These are phyloP conservation scores for Ctenicera cuprea DNA, from an alignment of 2,888 invertebrate genomes.

Conservation along the genomic window DNA sequence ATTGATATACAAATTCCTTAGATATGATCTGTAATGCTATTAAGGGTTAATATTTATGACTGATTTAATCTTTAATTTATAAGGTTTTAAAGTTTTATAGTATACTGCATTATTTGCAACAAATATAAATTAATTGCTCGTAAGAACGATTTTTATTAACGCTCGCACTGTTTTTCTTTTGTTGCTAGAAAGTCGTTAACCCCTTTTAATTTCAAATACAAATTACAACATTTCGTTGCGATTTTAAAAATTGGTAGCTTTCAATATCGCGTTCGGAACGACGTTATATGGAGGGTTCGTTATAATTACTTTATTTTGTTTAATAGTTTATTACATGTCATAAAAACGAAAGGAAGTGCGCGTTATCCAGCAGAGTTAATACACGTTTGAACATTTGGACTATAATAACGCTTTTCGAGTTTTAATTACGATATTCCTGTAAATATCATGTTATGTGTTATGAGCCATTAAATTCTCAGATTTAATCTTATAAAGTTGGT, in stretches of 20 bases:
- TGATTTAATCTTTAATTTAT: conserved; percentile 69
- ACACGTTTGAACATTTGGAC: not conserved
- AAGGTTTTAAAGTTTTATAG: conserved; percentile 68
- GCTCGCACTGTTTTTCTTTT: conserved; percentile 9
- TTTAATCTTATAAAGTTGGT: conserved; percentile 69
- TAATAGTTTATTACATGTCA: conserved; percentile 43
- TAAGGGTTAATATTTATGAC: conserved; percentile 67
- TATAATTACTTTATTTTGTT: conserved; percentile 40
- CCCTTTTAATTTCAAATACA: conserved; percentile 16
- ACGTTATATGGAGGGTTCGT: conserved; percentile 5
- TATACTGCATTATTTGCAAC: conserved; percentile 39
- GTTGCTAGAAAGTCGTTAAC: conserved; percentile 14
- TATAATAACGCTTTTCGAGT: conserved; percentile 40
- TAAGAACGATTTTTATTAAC: conserved; percentile 8
- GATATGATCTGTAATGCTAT: conserved; percentile 68
- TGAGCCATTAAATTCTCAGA: conserved; percentile 66
- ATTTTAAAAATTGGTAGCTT: conserved; percentile 4
- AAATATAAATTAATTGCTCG: conserved; percentile 41
- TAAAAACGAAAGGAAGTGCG: conserved; percentile 39
- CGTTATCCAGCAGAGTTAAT: conserved; percentile 6
- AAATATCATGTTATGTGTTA: conserved; percentile 62
- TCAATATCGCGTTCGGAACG: conserved; percentile 15
- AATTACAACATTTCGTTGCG: not conserved
- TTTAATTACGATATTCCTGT: conserved; percentile 50
- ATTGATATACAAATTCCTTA: conserved; percentile 68